Base-by-base conservation (phyloP, 2,888 invertebrate genomes). In the Anthrax anthrax region DNA sequence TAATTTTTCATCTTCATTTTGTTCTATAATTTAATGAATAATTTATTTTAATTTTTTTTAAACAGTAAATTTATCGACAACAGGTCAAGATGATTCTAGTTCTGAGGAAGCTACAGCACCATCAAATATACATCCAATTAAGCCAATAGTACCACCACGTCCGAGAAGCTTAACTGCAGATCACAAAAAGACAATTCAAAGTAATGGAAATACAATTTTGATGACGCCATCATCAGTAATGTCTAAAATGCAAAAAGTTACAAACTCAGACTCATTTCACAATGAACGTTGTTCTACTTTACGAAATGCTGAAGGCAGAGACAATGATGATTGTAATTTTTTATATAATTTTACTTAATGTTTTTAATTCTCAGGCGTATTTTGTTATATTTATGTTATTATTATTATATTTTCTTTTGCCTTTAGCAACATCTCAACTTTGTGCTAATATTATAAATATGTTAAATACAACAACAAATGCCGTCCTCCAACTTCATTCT, bases 61-160 rank as follows among this genome's bases (percentile, higher is more conserved):
- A 14, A 32, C 66, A 81, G 81, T 80, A 62, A 81, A 80, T 65
- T 70, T 84, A 54, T 75, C 77, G 56, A 75, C 77, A 52, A 75
- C 75, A n/a, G 80, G 75, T 13, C 80, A 81, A 54, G 87, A 87
- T 62, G 86, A 86, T 67, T 84, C 85, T 42, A 86, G 85, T 56
- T 86, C 86, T 0, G 87, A 87, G 60, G 81, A 82, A 56, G 69
- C 70, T 8, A 71, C 64, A 18, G 62, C 61, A 42, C 62, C 60
- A 41, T 58, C 58, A 37, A 58, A 55, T 39, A 59, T 54, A 40
- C 52, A 51, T 39, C 58, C 55, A 19, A 70, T 65, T 44, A 76
- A 78, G 57, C 78, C 79, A 2, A 72, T 73, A 18, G 74, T 77
- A 46, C 75, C 78, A 40, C 80, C 80, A 14, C 69, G 84, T 49